These are phyloP conservation scores for Synaphobranchus kaupii DNA, from an alignment of 2,797 vertebrate species.

Conservation along the genomic window DNA sequence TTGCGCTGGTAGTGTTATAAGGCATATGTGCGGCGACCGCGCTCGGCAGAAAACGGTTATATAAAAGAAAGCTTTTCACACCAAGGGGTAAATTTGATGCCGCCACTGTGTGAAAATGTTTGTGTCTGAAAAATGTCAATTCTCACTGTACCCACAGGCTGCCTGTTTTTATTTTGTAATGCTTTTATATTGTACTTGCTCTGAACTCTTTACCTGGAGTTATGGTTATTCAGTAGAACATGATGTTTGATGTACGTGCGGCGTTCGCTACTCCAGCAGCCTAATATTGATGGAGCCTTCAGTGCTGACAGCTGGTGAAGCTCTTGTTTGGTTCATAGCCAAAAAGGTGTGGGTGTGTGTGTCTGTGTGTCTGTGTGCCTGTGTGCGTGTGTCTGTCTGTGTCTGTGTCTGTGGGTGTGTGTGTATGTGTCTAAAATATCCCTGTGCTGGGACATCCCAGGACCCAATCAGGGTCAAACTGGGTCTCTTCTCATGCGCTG, in stretches of 20 bases:
- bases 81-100: background rate
- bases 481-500: background rate
- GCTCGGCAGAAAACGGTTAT: background rate
- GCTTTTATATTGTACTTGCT: background rate
- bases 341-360: background rate
- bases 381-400: background rate
- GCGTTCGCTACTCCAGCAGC: background rate
- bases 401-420: background rate
- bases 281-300: background rate
- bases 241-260: background rate
- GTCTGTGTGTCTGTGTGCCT: too few species aligned
- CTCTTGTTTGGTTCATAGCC: background rate
- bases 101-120: background rate
- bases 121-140: background rate
- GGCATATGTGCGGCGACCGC: too few species aligned
- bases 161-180: background rate
- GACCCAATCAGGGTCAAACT: background rate
- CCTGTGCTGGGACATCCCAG: background rate
- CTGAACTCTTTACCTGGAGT: background rate
- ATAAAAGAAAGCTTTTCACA: background rate
- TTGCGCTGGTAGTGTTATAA: too few species aligned
- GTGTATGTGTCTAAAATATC: background rate
- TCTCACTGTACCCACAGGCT: background rate
- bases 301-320: background rate
- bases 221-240: background rate